Conservation (phyloP, 2,113 vertebrate species). For the Zosterops japonicus region DNA sequence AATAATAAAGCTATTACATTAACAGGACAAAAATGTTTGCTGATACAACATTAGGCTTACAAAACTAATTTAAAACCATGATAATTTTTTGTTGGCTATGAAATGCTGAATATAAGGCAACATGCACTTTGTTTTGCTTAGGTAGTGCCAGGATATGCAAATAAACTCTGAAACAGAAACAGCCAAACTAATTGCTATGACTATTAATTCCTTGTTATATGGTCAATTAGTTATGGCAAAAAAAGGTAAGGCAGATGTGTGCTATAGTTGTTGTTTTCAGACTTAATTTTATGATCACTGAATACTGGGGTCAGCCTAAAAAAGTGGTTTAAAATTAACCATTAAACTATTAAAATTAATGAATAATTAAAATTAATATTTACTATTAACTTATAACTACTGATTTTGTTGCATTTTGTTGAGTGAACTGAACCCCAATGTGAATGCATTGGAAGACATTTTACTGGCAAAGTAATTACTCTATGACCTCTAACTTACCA, state of each 20-base stretch:
- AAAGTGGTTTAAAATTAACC: background rate
- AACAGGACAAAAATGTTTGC: background rate
- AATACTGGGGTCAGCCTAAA: background rate
- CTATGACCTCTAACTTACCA: background rate
- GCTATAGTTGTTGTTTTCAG: background rate
- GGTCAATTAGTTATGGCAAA: background rate
- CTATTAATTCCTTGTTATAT: background rate
- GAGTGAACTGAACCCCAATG: background rate
- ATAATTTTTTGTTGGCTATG: background rate
- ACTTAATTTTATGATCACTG: background rate
- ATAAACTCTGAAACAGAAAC: background rate
- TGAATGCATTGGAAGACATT: background rate
- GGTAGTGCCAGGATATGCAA: background rate
- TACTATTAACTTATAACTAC: background rate
- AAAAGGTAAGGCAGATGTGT: rapidly evolving
- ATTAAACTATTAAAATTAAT: background rate
- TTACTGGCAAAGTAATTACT: background rate
- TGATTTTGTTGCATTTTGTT: background rate
- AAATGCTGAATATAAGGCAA: background rate
- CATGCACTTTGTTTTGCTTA: background rate
- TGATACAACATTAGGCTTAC: background rate
- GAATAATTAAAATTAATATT: background rate
- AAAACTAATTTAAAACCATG: background rate
- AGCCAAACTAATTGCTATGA: background rate
- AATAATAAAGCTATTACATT: background rate